A percentile compares a stretch with the other conserved stretches of the same genome.
These are phyloP conservation scores for Drosophila atroscutellata DNA, from an alignment of 2,888 invertebrate genomes.

Conservation along the genomic window DNA sequence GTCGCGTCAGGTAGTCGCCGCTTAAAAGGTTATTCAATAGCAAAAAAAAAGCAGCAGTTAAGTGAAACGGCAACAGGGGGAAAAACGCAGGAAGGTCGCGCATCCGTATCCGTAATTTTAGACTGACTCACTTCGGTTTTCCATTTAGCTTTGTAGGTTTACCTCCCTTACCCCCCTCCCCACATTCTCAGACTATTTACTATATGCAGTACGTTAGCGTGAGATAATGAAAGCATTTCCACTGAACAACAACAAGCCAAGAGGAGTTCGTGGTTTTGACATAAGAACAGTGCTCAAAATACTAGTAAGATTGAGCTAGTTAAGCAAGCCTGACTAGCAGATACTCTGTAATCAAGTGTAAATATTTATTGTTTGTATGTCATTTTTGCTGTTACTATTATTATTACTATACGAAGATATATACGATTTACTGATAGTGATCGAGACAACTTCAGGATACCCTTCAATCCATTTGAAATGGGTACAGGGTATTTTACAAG, in stretches of 20 bases:
- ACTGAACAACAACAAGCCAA: slow-evolving; percentile 50
- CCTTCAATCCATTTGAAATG: not conserved
- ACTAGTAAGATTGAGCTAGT: not conserved
- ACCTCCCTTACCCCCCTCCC: not conserved
- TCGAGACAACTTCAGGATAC: not conserved
- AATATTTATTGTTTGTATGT: not conserved
- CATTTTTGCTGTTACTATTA: not conserved
- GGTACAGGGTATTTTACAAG: slow-evolving; percentile 12
- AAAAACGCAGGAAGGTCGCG: slow-evolving; percentile 28
- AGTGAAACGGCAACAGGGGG: slow-evolving; percentile 16
- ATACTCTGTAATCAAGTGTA: not conserved
- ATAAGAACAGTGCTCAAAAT: slow-evolving; percentile 30
- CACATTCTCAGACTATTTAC: rapidly evolving
- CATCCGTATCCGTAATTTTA: slow-evolving; percentile 37
- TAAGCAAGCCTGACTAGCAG: not conserved
- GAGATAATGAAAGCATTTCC: slow-evolving; percentile 74
- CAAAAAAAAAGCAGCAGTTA: slow-evolving; percentile 11
- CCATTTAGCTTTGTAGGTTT: slow-evolving; percentile 43
- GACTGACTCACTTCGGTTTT: slow-evolving; percentile 46
- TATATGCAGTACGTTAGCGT: slow-evolving; percentile 25
- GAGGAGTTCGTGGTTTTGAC: slow-evolving; percentile 22
- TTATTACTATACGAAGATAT: not conserved
- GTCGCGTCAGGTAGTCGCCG: slow-evolving; percentile 28
- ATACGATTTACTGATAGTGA: not conserved
- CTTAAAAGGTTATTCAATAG: slow-evolving; percentile 24